Conservation (phyloP, 2,888 invertebrate species). For the Phalera bucephala region DNA sequence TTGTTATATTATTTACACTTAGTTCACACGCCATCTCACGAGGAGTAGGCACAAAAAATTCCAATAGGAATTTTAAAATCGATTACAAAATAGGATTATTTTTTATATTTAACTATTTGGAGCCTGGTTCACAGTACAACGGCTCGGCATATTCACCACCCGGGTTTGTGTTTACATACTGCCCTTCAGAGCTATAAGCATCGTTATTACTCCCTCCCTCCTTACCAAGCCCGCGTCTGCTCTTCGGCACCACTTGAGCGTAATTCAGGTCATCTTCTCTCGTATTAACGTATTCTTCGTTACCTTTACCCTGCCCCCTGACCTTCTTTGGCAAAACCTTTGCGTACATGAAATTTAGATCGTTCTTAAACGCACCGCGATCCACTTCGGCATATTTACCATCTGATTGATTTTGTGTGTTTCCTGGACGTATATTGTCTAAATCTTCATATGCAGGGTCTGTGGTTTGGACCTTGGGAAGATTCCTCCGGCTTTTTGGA, state of each 20-base stretch:
- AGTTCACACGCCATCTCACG: too few species aligned
- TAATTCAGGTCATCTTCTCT: background rate
- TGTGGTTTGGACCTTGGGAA: background rate
- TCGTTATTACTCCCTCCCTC: background rate
- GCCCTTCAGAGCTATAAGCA: background rate
- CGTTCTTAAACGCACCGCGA: too few species aligned
- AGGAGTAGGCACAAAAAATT: too few species aligned
- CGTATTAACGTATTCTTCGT: background rate
- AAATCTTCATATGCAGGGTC: background rate
- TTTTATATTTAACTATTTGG: background rate
- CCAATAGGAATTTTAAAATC: too few species aligned
- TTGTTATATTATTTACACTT: too few species aligned
- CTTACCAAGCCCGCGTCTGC: background rate
- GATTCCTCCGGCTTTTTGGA: background rate
- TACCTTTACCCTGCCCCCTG: too few species aligned
- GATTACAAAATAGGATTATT: constrained; percentile 11
- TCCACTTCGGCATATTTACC: background rate
- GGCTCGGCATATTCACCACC: background rate
- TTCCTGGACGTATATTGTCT: background rate
- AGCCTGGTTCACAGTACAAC: background rate
- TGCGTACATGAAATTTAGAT: too few species aligned
- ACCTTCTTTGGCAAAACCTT: too few species aligned
- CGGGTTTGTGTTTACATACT: background rate
- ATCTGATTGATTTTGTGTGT: background rate
- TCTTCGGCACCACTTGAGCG: constrained; percentile 2